Evolutionary conservation across 2,888 invertebrate genomes (phyloP).

Genomic region (Orchesellides sinensis): DNA sequence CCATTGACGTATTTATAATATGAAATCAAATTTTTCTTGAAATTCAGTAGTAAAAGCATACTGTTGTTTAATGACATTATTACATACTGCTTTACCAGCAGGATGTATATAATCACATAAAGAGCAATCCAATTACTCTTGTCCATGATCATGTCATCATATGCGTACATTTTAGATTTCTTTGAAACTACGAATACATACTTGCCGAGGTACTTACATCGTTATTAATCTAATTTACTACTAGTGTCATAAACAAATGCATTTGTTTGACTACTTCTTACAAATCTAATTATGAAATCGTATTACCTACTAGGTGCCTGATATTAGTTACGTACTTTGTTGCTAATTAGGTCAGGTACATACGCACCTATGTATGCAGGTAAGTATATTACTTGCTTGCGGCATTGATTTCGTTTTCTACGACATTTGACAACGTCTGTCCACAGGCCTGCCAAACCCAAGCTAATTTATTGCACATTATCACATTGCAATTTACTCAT

Average conservation of each 20-base stretch:
- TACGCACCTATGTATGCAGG: too few relatives aligned
- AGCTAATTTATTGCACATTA: conserved; percentile 41
- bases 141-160: not conserved
- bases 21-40: not conserved
- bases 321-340: not conserved
- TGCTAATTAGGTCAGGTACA: conserved; percentile 58
- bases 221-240: not conserved
- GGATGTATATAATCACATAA: not conserved
- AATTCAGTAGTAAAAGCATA: not conserved
- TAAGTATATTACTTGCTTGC: not conserved
- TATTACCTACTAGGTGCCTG: not conserved
- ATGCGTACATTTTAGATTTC: not conserved
- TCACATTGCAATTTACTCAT: not conserved
- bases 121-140: not conserved
- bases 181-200: not conserved
- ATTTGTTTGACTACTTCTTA: not conserved
- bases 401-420: not conserved
- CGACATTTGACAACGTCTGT: conserved; percentile 14
- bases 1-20: not conserved
- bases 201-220: not conserved
- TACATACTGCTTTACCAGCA: too few relatives aligned
- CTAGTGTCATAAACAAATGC: not conserved
- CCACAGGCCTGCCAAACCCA: conserved; percentile 34
- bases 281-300: conserved; percentile 7
- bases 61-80: too few relatives aligned